Evolutionary conservation across 2,113 vertebrate species (phyloP).

Genomic region (Greenwoodochromis staneri): DNA sequence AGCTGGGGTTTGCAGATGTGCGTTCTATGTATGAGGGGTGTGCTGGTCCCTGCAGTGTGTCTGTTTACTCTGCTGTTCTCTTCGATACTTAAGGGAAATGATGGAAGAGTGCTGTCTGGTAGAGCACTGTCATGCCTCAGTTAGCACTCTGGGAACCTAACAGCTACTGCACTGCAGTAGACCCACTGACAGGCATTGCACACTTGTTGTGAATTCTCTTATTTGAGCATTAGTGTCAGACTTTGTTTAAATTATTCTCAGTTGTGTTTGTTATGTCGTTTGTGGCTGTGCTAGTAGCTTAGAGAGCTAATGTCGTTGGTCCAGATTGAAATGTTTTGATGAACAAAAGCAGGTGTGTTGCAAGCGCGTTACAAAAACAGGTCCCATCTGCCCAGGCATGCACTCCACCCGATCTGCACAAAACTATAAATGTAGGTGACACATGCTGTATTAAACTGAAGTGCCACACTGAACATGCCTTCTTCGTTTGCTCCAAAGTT

Average conservation of each 20-base stretch:
- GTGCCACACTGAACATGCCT: not conserved
- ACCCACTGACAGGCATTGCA: not conserved
- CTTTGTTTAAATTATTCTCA: not conserved
- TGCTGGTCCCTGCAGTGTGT: not conserved
- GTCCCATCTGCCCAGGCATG: not conserved
- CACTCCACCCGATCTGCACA: not conserved
- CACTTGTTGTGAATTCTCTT: not conserved
- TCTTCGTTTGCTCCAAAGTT: not conserved
- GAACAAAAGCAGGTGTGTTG: not conserved
- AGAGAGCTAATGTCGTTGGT: not conserved
- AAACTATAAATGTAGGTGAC: not conserved
- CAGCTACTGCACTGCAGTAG: slow-evolving; percentile 3
- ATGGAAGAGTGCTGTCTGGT: not conserved
- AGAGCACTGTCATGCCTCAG: slow-evolving; percentile 16
- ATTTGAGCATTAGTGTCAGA: not conserved
- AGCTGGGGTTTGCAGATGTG: not conserved
- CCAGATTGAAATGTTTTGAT: not conserved
- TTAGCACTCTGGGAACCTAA: not conserved
- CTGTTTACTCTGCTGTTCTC: slow-evolving; percentile 33
- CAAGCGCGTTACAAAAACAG: not conserved
- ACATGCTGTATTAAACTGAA: not conserved
- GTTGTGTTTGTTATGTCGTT: not conserved
- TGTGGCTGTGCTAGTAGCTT: not conserved
- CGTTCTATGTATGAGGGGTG: not conserved
- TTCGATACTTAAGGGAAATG: slow-evolving; percentile 2